phyloP scores from a whole-genome alignment of 2,113 vertebrate genomes.

The Pelodiscus sinensis region DNA sequence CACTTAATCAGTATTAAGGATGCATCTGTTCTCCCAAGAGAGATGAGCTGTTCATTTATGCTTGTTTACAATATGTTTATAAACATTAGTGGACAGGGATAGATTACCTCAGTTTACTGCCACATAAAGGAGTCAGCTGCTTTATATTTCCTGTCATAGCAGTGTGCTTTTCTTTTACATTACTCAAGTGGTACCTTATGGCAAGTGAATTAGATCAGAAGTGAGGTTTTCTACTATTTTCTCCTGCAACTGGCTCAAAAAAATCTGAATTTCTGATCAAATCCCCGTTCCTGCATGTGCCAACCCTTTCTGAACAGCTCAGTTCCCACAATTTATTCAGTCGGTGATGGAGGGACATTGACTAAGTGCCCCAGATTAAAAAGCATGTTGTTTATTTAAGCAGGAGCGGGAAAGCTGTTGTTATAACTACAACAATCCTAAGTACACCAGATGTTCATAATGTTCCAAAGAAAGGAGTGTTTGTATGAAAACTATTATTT shows the following conservation, averaged over 20 bases:
- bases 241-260: not conserved
- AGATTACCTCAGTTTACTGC: constrained; percentile 50
- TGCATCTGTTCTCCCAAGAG: constrained; percentile 77
- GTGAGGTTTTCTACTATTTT: constrained; percentile 30
- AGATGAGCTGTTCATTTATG: constrained; percentile 74
- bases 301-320: not conserved
- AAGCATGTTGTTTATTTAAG: not conserved
- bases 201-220: constrained; percentile 50
- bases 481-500: not conserved
- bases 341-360: not conserved
- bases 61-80: constrained; percentile 81
- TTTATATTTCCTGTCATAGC: constrained; percentile 40
- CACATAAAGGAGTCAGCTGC: constrained; percentile 55
- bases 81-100: constrained; percentile 79
- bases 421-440: accelerated
- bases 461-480: not conserved
- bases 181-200: constrained; percentile 57
- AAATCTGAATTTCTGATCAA: constrained; percentile 4
- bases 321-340: not conserved
- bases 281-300: not conserved
- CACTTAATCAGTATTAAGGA: constrained; percentile 83
- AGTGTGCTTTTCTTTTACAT: constrained; percentile 42
- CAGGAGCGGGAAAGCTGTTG: not conserved
- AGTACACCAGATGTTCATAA: accelerated
- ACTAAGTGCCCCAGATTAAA: not conserved